Conservation (phyloP, 2,888 invertebrate species). For the Metalampra italica region DNA sequence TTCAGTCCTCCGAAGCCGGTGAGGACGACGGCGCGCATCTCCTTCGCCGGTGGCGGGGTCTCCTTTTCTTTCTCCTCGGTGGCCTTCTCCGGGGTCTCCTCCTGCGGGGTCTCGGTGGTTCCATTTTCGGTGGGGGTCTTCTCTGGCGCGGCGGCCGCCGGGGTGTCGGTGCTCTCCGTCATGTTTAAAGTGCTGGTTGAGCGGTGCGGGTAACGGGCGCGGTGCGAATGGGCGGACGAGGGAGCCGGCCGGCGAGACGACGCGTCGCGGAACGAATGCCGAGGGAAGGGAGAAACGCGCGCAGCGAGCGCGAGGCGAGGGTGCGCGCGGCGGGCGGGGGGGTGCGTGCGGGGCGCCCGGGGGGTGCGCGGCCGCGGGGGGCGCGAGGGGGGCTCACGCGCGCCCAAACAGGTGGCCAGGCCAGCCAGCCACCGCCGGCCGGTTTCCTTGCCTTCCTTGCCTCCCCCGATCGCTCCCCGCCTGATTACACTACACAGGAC, state of each 20-base stretch:
- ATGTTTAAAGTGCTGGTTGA: constrained; percentile 49
- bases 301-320: constrained; percentile 20
- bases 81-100: constrained; percentile 74
- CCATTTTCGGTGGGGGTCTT: constrained; percentile 78
- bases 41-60: constrained; percentile 81
- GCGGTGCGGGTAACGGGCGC: constrained; percentile 58
- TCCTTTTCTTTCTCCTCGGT: constrained; percentile 76
- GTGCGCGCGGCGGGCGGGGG: constrained; percentile 20
- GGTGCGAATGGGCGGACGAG: constrained; percentile 55
- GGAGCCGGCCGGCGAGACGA: constrained; percentile 64
- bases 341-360: constrained; percentile 18
- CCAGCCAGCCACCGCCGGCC: constrained; percentile 34
- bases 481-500: constrained; percentile 53
- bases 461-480: constrained; percentile 37
- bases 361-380: constrained; percentile 22
- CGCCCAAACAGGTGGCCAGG: constrained; percentile 59
- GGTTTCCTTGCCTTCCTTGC: constrained; percentile 40
- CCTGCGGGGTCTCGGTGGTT: constrained; percentile 66
- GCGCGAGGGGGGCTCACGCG: constrained; percentile 23
- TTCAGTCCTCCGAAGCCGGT: constrained; percentile 92
- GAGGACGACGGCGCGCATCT: constrained; percentile 91
- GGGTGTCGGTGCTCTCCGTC: constrained; percentile 75
- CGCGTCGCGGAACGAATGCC: constrained; percentile 76
- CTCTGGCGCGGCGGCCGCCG: constrained; percentile 74
- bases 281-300: constrained; percentile 59